Evolutionary conservation across 2,797 vertebrate genomes (phyloP).

Genomic region (Pseudochirops cupreus): DNA sequence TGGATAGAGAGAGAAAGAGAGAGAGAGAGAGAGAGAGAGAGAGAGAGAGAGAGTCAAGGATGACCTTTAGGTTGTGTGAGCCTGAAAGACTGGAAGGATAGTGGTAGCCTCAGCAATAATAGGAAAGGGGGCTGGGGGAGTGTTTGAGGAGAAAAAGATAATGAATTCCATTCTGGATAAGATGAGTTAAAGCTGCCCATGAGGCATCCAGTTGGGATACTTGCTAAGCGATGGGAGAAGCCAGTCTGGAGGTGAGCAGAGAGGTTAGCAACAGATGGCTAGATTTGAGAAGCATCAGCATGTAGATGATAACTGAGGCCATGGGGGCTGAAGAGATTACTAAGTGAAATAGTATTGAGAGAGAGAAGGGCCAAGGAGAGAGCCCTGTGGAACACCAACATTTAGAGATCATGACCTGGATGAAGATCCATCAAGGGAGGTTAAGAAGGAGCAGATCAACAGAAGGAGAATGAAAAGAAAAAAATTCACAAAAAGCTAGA

Average conservation of each 20-base stretch:
- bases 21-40: too few species aligned
- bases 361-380: neutral
- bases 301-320: neutral
- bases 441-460: neutral
- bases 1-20: too few species aligned
- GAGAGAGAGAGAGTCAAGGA: too few species aligned
- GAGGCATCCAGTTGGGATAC: neutral
- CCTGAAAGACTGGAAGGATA: neutral
- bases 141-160: neutral
- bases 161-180: neutral
- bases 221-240: neutral
- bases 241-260: neutral
- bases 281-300: neutral
- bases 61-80: too few species aligned
- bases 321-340: neutral
- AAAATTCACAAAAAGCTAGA: neutral
- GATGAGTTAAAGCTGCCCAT: neutral
- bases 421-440: neutral
- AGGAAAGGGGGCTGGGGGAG: neutral
- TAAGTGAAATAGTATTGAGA: neutral
- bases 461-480: neutral
- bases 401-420: neutral
- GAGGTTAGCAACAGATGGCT: neutral
- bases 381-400: neutral
- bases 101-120: neutral